Percentiles rank a stretch among this genome's conserved stretches.
Evolutionary conservation across 2,797 vertebrate genomes (phyloP).

Genomic region (Aphelocoma californica): DNA sequence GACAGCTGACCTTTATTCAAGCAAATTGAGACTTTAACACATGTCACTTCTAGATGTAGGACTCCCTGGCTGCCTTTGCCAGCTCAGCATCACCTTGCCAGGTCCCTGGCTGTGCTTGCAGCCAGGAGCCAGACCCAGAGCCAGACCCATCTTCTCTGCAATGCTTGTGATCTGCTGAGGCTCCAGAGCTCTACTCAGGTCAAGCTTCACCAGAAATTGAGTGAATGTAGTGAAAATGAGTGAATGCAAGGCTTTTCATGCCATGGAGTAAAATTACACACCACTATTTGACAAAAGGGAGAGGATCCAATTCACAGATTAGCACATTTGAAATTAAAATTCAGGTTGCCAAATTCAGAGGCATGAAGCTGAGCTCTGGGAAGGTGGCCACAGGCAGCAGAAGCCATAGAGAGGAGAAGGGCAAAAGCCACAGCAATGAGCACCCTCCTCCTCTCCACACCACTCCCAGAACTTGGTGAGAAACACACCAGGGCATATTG

Average conservation of each 20-base stretch:
- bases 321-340: accelerated
- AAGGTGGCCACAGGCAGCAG: background rate
- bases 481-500: accelerated
- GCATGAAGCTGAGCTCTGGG: accelerated
- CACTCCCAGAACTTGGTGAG: accelerated
- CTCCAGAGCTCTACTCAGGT: background rate
- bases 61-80: background rate
- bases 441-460: background rate
- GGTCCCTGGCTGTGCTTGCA: background rate
- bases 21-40: background rate
- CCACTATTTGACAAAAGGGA: background rate
- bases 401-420: background rate
- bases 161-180: background rate
- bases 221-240: background rate
- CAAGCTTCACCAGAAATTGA: background rate
- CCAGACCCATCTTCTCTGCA: background rate
- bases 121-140: background rate
- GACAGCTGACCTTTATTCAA: background rate
- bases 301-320: background rate
- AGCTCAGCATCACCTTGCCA: background rate
- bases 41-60: background rate
- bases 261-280: background rate
- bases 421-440: background rate
- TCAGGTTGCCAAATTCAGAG: background rate
- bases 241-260: background rate